Evolutionary conservation across 2,888 invertebrate genomes (phyloP).

Genomic region (Drosophila pegasa): DNA sequence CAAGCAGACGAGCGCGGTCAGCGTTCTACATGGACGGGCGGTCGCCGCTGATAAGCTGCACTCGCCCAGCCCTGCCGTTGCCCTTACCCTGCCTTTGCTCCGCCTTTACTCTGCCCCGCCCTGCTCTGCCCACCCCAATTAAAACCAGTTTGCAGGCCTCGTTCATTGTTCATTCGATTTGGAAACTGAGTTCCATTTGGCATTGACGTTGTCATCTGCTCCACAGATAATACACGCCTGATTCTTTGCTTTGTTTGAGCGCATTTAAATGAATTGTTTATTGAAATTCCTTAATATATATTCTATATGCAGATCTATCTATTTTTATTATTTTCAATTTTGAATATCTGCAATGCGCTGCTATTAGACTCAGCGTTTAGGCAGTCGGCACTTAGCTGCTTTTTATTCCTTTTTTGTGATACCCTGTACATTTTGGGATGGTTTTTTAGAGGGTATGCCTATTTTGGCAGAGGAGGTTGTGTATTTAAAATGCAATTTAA

Average conservation of each 20-base stretch:
- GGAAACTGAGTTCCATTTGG: slow-evolving; percentile 28
- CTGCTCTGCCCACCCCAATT: neutral
- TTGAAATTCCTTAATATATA: slow-evolving; percentile 9
- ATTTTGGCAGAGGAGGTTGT: neutral
- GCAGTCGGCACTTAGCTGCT: slow-evolving; percentile 27
- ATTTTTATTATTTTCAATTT: slow-evolving; percentile 13
- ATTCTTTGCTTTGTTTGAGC: slow-evolving; percentile 54
- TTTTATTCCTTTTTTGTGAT: slow-evolving; percentile 14
- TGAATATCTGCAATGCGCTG: slow-evolving; percentile 52
- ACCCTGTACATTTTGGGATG: slow-evolving; percentile 5
- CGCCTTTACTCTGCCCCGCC: neutral
- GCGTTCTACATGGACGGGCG: slow-evolving; percentile 4
- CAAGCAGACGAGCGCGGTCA: slow-evolving; percentile 42
- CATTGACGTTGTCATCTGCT: slow-evolving; percentile 32
- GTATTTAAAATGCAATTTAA: too few species aligned
- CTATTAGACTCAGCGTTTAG: slow-evolving; percentile 59
- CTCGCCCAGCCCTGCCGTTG: neutral
- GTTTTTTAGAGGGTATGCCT: too few species aligned
- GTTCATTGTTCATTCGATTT: slow-evolving; percentile 34
- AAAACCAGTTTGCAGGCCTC: slow-evolving; percentile 48
- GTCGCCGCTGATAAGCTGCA: slow-evolving; percentile 45
- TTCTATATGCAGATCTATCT: slow-evolving; percentile 1
- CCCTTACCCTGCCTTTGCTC: neutral
- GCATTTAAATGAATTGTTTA: slow-evolving; percentile 55
- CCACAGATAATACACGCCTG: slow-evolving; percentile 57